A percentile compares a stretch with the other conserved stretches of the same genome.
phyloP scores from a whole-genome alignment of 2,797 vertebrate genomes.

The Cossypha dichroa region DNA sequence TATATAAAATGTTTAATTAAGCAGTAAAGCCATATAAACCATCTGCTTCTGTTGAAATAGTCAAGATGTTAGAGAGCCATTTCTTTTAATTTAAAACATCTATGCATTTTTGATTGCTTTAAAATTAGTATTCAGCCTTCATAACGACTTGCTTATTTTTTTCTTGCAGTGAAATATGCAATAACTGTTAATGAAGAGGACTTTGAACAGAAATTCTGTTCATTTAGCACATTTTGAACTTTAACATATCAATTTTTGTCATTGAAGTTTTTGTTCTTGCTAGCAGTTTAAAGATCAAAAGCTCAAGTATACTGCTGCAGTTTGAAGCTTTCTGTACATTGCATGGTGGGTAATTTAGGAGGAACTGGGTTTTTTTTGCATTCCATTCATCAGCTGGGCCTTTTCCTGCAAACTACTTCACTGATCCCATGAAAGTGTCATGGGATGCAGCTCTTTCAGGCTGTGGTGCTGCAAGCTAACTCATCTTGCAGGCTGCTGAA shows the following conservation, averaged over 20 bases:
- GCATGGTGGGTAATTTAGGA: neutral
- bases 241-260: neutral
- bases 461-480: neutral
- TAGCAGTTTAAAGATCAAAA: neutral
- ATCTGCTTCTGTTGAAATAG: conserved; percentile 44
- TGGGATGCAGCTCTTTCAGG: neutral
- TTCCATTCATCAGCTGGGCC: neutral
- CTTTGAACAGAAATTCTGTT: neutral
- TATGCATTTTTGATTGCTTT: conserved; percentile 33
- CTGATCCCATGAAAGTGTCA: neutral
- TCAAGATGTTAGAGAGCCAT: conserved; percentile 19
- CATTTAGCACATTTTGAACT: neutral
- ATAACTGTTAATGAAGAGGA: neutral
- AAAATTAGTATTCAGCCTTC: conserved; percentile 27
- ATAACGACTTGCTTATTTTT: neutral
- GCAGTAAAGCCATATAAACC: conserved; percentile 20
- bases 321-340: neutral
- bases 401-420: neutral
- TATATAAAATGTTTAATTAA: conserved; percentile 52
- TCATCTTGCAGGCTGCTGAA: neutral
- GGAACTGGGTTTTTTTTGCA: neutral
- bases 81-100: conserved; percentile 23
- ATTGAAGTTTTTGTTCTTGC: neutral
- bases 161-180: neutral
- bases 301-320: neutral